A percentile compares a stretch with the other conserved stretches of the same genome.
Conservation (phyloP, 2,888 invertebrate species). For the Muscina levida region DNA sequence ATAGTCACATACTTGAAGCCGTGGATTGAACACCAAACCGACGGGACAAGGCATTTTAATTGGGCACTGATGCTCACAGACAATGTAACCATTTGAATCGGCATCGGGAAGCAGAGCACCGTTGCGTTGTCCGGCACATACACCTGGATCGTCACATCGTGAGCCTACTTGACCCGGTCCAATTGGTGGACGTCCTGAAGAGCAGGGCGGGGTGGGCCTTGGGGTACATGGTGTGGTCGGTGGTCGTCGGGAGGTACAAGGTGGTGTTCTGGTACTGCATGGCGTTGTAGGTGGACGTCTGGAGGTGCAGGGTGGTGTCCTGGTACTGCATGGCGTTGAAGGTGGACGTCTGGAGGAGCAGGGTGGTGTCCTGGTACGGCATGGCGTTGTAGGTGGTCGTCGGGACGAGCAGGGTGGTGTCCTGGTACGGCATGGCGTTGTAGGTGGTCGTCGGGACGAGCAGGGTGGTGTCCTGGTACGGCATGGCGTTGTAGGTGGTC, state of each 20-base stretch:
- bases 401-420: not conserved
- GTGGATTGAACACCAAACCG: conserved; percentile 48
- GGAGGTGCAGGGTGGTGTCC: not conserved
- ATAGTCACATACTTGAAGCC: conserved; percentile 67
- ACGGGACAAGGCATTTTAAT: conserved; percentile 54
- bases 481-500: not conserved
- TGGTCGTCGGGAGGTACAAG: not conserved
- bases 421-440: not conserved
- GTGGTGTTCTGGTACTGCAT: not conserved
- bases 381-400: not conserved
- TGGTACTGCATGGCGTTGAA: not conserved
- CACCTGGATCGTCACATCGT: conserved; percentile 50
- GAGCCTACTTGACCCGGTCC: conserved; percentile 41
- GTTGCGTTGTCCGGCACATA: conserved; percentile 53
- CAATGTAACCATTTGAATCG: conserved; percentile 51
- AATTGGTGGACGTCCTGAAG: conserved; percentile 33
- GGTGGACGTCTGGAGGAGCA: not conserved
- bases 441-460: not conserved
- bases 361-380: not conserved
- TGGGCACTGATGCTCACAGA: conserved; percentile 60
- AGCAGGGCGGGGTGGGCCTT: too few relatives aligned
- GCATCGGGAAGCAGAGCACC: conserved; percentile 52
- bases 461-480: not conserved
- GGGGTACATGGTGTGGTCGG: conserved; percentile 58
- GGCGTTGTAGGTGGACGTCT: not conserved